Base-by-base conservation (phyloP, 2,113 vertebrate genomes). In the Myrmecophaga tridactyla region DNA sequence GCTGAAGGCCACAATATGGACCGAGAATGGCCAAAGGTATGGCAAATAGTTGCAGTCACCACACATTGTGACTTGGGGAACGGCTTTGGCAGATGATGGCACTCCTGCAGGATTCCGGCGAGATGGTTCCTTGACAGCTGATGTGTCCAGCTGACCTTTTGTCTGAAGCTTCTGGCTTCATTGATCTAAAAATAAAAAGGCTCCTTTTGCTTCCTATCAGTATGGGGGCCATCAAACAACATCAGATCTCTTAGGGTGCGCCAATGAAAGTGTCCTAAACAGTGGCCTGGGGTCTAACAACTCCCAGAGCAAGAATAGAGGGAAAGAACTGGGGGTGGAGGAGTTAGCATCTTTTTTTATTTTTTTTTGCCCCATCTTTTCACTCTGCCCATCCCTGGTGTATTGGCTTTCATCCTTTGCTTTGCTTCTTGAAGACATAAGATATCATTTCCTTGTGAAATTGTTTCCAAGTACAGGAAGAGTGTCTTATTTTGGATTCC, bases 1-100 rank as follows among this genome's bases (percentile, higher is more conserved):
- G 96, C 94, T 96, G 90, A 63, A 73, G 94, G 58, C 31, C 48
- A 11, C 41, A 60, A 18, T 65, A 48, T 65, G 65, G 76, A 58
- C n/a, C 72, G 81, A 84, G 92, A 87, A 72, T 1, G 65, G 21
- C 58, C 14, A 5, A 53, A 65, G 78, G 63, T 46, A 70, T 83
- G 78, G 56, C 27, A 43, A 69, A 58, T 27, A 80, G 58, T 76
- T 60, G 69, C 1, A 3, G 56, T 84, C 12, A 1, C 56, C 9
- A 39, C 48, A 48, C 12, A 9, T 0, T 34, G 34, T 70, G 75
- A 29, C 63, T 46, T 25, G 23, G 65, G 75, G 58, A 58, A 25
- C 1, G 39, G 39, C 72, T 95, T n/a, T 51, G 87, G 90, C 46
- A 84, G 89, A 78, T 62, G 94, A 81, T 9, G 34, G 25, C 8